Conservation (phyloP, 1,140 invertebrate species). For the Listronotus oregonensis region DNA sequence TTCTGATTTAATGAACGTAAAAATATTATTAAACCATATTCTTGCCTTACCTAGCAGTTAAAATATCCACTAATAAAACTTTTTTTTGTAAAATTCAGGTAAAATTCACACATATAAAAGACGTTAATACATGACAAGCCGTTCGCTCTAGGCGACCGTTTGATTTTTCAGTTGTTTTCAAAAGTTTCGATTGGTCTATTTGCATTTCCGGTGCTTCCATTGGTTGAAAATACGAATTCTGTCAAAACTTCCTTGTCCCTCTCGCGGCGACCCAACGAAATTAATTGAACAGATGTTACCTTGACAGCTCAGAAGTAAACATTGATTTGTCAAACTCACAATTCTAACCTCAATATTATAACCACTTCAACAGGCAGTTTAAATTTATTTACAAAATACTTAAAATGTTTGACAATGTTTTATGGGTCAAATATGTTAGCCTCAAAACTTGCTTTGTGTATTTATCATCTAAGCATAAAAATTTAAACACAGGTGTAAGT, state of each 20-base stretch:
- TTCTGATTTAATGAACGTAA: not conserved
- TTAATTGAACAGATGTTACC: slow-evolving; percentile 8
- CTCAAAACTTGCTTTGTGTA: slow-evolving; percentile 44
- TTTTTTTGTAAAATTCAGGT: slow-evolving; percentile 25
- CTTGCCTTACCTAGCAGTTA: slow-evolving; percentile 10
- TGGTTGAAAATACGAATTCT: slow-evolving; percentile 28
- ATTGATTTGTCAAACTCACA: too few species aligned
- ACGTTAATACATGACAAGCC: slow-evolving; percentile 42
- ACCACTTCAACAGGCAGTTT: too few species aligned
- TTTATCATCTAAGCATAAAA: slow-evolving; percentile 24
- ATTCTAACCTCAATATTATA: too few species aligned
- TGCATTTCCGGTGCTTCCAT: slow-evolving; percentile 30
- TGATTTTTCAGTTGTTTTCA: slow-evolving; percentile 49
- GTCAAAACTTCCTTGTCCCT: slow-evolving; percentile 13
- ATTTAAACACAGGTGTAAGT: slow-evolving; percentile 44
- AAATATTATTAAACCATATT: not conserved
- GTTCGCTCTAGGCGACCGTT: slow-evolving; percentile 38
- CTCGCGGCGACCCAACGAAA: not conserved
- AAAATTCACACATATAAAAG: slow-evolving; percentile 41
- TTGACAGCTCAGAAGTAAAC: slow-evolving; percentile 7
- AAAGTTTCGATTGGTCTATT: slow-evolving; percentile 35
- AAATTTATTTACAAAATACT: not conserved
- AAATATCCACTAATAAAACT: slow-evolving; percentile 5
- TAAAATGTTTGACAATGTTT: slow-evolving; percentile 46
- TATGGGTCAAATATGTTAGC: slow-evolving; percentile 49